phyloP scores from a whole-genome alignment of 92 coral and sea anemone genomes.

The Galaxea fascicularis region DNA sequence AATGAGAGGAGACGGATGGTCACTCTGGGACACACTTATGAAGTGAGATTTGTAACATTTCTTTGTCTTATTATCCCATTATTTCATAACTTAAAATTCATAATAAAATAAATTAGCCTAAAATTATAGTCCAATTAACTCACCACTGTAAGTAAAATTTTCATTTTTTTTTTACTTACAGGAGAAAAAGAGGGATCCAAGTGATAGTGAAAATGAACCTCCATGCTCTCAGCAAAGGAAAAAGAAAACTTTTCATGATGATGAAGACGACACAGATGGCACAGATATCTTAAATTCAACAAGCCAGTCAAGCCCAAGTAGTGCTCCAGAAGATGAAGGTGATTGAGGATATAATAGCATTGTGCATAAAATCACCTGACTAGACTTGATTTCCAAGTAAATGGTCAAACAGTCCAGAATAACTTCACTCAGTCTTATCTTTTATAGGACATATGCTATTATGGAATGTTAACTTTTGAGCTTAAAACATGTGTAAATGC shows the following conservation, averaged over 20 bases:
- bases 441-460: too few relatives aligned
- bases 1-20: conserved; percentile 46
- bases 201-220: conserved; percentile 14
- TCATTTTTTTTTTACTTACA: neutral
- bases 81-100: neutral
- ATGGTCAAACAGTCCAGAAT: too few relatives aligned
- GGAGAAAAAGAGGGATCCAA: conserved; percentile 7
- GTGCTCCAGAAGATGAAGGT: conserved; percentile 14
- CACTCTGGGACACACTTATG: conserved; percentile 36
- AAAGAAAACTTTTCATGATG: conserved; percentile 1
- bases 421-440: too few relatives aligned
- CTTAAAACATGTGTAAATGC: too few relatives aligned
- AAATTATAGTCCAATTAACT: neutral
- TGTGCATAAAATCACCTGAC: neutral
- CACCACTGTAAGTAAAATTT: too few relatives aligned
- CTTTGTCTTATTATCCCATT: neutral
- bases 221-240: neutral
- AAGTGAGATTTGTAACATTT: conserved; percentile 18
- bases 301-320: conserved; percentile 22
- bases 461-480: too few relatives aligned
- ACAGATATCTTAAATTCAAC: conserved; percentile 2
- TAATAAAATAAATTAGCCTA: neutral
- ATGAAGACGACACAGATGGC: conserved; percentile 10
- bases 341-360: neutral
- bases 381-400: neutral